Evolutionary conservation across 1,140 invertebrate species (phyloP).

Genomic region (Yoshiicerus persimilis): DNA sequence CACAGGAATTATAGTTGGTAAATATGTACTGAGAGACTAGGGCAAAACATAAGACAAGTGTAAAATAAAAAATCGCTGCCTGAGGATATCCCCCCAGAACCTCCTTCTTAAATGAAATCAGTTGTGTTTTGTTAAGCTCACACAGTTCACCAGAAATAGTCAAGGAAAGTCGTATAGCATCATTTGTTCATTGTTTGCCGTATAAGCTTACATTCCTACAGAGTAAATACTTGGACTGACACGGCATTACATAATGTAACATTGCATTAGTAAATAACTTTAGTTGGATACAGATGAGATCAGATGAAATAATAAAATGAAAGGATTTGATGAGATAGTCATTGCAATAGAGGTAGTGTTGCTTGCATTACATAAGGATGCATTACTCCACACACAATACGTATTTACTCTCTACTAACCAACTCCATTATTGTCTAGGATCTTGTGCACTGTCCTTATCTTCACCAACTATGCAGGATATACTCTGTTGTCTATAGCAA

Average conservation of each 20-base stretch:
- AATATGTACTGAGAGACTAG: background rate
- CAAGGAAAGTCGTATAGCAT: background rate
- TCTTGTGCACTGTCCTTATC: too few species aligned
- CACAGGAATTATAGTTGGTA: background rate
- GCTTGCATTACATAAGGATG: background rate
- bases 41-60: background rate
- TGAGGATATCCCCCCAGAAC: background rate
- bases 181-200: background rate
- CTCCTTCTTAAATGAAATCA: background rate
- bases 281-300: background rate
- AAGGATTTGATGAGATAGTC: background rate
- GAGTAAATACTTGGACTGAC: background rate
- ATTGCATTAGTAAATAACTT: background rate
- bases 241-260: background rate
- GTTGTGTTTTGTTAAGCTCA: background rate
- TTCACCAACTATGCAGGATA: background rate
- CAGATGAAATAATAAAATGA: background rate
- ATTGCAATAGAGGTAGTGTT: background rate
- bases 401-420: background rate
- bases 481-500: background rate
- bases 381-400: background rate
- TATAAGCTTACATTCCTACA: background rate
- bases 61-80: background rate
- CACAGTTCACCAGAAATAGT: background rate
- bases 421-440: background rate